Percentiles rank a stretch among this genome's conserved stretches.
Evolutionary conservation across 2,797 vertebrate genomes (phyloP).

Genomic region (Halcyon smyrnensis): DNA sequence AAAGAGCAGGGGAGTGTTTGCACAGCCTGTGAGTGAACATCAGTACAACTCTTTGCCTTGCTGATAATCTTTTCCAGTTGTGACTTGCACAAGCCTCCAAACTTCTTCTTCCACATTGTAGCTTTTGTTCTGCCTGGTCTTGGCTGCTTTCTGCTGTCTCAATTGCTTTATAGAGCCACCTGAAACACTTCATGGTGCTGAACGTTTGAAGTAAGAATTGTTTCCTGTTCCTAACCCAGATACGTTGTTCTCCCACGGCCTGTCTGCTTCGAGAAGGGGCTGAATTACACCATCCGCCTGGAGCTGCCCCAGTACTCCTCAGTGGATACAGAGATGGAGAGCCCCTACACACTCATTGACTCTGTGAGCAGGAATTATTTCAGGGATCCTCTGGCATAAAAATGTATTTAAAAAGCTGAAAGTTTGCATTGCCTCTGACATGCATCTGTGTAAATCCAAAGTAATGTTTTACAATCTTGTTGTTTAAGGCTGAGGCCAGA

Average conservation of each 20-base stretch:
- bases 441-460: background rate
- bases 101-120: background rate
- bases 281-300: conserved; percentile 93
- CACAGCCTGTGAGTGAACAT: background rate
- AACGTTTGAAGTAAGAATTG: background rate
- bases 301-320: conserved; percentile 91
- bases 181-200: background rate
- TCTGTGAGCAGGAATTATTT: conserved; percentile 85
- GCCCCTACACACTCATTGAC: conserved; percentile 93
- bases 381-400: background rate
- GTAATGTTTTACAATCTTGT: accelerated
- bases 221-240: conserved; percentile 73
- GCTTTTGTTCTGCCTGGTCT: background rate
- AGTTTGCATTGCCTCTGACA: background rate
- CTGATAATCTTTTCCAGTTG: background rate
- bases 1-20: background rate
- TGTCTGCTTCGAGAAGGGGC: conserved; percentile 91
- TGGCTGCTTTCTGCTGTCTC: background rate
- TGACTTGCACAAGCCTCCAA: background rate
- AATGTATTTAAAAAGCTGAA: background rate
- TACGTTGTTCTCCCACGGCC: conserved; percentile 88
- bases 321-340: conserved; percentile 84
- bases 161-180: conserved; percentile 4
- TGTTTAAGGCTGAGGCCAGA: background rate
- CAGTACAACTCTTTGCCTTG: background rate